A percentile compares a stretch with the other conserved stretches of the same genome.
These are phyloP conservation scores for Aromia moschata DNA, from an alignment of 2,888 invertebrate species.

Conservation along the genomic window DNA sequence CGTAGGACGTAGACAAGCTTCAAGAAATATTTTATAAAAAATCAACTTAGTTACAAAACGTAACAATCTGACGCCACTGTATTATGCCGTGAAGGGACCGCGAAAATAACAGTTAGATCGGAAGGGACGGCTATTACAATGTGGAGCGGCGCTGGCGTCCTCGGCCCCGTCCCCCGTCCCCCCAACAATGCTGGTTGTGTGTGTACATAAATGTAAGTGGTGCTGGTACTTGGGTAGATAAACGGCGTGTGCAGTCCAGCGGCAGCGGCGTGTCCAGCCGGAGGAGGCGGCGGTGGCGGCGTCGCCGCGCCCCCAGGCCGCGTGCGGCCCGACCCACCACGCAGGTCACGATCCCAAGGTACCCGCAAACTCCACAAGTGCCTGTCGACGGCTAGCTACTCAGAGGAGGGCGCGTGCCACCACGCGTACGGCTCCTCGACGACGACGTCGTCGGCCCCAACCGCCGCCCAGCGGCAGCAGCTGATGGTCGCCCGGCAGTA, in stretches of 20 bases:
- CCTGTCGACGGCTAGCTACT: constrained; percentile 88
- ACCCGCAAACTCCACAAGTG: constrained; percentile 93
- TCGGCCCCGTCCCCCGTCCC: constrained; percentile 33
- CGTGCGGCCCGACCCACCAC: constrained; percentile 71
- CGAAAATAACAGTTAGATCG: too few relatives aligned
- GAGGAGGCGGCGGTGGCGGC: too few relatives aligned
- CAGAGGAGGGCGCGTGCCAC: constrained; percentile 74
- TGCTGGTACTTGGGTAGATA: constrained; percentile 69
- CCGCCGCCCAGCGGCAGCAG: constrained; percentile 68
- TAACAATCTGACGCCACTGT: too few relatives aligned
- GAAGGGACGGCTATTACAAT: too few relatives aligned
- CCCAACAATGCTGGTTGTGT: constrained; percentile 42
- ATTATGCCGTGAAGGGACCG: too few relatives aligned
- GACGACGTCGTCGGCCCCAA: constrained; percentile 56
- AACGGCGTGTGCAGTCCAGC: constrained; percentile 78
- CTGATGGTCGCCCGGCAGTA: constrained; percentile 88
- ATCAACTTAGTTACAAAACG: too few relatives aligned
- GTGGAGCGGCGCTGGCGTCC: constrained; percentile 35
- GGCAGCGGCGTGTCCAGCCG: constrained; percentile 36
- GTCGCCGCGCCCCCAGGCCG: constrained; percentile 54
- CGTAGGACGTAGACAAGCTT: too few relatives aligned
- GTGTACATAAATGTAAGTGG: constrained; percentile 55
- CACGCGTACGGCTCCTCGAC: constrained; percentile 63
- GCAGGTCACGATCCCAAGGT: constrained; percentile 92
- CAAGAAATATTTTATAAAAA: too few relatives aligned